These are phyloP conservation scores for Sarcophaga subvicina DNA, from an alignment of 2,888 invertebrate genomes.

Conservation along the genomic window DNA sequence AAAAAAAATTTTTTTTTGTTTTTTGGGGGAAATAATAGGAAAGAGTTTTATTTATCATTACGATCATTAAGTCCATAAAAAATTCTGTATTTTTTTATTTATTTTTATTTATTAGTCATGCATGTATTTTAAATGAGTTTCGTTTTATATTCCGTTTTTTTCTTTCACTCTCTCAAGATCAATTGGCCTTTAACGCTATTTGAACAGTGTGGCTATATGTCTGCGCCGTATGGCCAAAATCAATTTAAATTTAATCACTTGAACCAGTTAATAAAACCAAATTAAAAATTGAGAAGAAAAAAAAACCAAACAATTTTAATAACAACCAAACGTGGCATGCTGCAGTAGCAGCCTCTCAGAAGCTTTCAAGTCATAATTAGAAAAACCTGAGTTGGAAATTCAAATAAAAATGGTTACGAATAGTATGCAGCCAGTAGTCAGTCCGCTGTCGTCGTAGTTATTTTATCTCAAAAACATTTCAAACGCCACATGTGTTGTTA, in stretches of 20 bases:
- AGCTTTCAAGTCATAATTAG: constrained; percentile 51
- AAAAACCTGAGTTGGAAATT: neutral
- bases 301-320: neutral
- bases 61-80: constrained; percentile 26
- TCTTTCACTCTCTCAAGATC: neutral
- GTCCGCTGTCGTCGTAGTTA: neutral
- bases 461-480: constrained; percentile 35
- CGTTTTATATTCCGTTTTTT: neutral
- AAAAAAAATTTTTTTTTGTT: too few relatives aligned
- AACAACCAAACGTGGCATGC: neutral
- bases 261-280: neutral
- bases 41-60: neutral
- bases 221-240: neutral
- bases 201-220: too few relatives aligned
- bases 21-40: too few relatives aligned
- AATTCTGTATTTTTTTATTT: neutral
- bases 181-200: too few relatives aligned
- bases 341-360: constrained; percentile 17
- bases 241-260: constrained; percentile 22
- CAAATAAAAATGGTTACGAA: neutral
- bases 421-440: neutral
- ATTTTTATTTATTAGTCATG: constrained; percentile 23
- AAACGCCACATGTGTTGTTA: constrained; percentile 35
- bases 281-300: neutral
- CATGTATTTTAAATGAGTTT: constrained; percentile 22